Conservation (phyloP, 2,888 invertebrate genomes). For the Lasioglossum marginatum region DNA sequence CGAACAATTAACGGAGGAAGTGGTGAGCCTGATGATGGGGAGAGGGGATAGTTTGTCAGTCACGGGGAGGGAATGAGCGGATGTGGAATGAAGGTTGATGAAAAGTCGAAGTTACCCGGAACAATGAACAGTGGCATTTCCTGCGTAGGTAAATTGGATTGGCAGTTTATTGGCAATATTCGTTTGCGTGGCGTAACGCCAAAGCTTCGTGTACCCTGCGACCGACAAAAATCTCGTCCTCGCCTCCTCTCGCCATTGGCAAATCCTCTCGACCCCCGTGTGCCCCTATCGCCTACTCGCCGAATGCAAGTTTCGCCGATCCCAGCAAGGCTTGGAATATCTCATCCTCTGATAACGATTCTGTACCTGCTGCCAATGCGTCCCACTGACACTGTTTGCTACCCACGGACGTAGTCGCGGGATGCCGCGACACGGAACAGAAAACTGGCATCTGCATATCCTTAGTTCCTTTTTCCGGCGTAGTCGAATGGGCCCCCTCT, state of each 20-base stretch:
- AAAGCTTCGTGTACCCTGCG: conserved; percentile 72
- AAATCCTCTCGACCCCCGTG: conserved; percentile 21
- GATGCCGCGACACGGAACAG: neutral
- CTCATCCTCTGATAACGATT: conserved; percentile 35
- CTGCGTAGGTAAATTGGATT: conserved; percentile 83
- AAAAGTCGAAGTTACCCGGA: conserved; percentile 65
- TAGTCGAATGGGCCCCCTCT: conserved; percentile 5
- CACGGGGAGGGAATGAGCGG: neutral
- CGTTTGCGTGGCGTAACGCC: conserved; percentile 81
- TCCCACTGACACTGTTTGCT: conserved; percentile 50
- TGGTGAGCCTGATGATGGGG: neutral
- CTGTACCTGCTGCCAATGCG: conserved; percentile 46
- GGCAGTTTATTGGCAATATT: conserved; percentile 84
- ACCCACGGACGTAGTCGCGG: neutral
- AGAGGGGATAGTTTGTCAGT: conserved; percentile 18
- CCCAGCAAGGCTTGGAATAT: conserved; percentile 27
- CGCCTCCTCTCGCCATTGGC: conserved; percentile 13
- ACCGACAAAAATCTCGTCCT: conserved; percentile 72
- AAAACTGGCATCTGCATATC: conserved; percentile 23
- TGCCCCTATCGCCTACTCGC: conserved; percentile 26
- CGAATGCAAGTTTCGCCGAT: conserved; percentile 48
- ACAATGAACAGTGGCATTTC: conserved; percentile 79
- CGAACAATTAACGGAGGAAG: neutral
- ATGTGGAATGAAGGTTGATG: conserved; percentile 29
- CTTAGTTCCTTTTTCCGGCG: conserved; percentile 12